phyloP scores from a whole-genome alignment of 2,797 vertebrate genomes.

The Ctenosaura bakeri region DNA sequence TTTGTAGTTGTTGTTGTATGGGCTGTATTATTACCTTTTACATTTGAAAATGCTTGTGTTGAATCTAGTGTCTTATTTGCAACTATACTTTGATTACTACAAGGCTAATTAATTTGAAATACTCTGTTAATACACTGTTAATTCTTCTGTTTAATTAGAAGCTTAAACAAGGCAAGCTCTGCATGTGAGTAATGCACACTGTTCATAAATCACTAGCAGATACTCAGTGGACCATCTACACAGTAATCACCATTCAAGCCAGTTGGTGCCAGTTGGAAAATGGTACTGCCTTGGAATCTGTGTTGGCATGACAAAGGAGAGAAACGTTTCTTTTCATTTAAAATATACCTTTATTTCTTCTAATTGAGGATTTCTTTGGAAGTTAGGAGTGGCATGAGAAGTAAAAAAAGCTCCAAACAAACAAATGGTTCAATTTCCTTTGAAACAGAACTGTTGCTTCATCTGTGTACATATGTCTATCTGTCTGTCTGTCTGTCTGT shows the following conservation, averaged over 20 bases:
- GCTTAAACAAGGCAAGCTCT: neutral
- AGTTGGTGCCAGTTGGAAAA: conserved; percentile 14
- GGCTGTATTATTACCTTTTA: neutral
- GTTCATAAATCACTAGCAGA: neutral
- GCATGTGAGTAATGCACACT: conserved; percentile 2
- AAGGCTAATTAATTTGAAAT: conserved; percentile 1
- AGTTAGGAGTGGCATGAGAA: too few species aligned
- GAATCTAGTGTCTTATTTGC: neutral
- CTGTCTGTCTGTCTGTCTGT: neutral
- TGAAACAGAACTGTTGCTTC: conserved; percentile 43
- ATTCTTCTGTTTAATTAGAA: neutral
- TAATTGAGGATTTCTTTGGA: conserved; percentile 52
- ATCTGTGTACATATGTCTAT: conserved; percentile 10
- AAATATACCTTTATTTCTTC: conserved; percentile 39
- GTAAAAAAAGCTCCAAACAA: conserved; percentile 31
- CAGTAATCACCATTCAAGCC: neutral
- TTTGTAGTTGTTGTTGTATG: neutral
- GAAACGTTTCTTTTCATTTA: neutral
- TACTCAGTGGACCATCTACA: neutral
- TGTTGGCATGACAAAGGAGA: conserved; percentile 59
- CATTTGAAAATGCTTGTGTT: neutral
- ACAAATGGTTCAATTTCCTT: conserved; percentile 34
- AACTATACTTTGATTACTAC: neutral
- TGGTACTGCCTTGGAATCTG: conserved; percentile 12
- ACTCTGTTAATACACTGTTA: conserved; percentile 9